Evolutionary conservation across 2,888 invertebrate genomes (phyloP), one percentile per base, ranked within the genome.

Genomic region (Metalampra italica): DNA sequence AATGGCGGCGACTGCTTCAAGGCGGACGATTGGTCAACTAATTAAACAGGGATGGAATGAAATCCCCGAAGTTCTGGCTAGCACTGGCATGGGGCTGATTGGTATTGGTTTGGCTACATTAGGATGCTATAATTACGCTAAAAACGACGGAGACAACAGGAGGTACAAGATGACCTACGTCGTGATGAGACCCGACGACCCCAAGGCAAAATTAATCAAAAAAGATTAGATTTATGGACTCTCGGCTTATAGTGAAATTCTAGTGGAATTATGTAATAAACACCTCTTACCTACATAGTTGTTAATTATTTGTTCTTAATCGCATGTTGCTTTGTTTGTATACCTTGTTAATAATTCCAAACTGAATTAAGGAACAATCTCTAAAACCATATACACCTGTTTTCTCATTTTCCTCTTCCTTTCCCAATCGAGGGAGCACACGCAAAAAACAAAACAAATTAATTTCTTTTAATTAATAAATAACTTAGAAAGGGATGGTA

Each of bases 31-130:
- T 8, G 74, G 79, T 7, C 88, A 89, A 54, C 59, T 89, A 29
- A 47, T 87, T 1, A 71, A 75, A 55, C 88, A 88, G 49, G 88
- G 85, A 42, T 89, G 94, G 93, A 81, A 91, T 66, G 94, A 94
- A 81, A 92, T 94, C 52, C 95, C 95, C 3, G 95, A 94, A 77
- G 79, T 95, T 43, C 75, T 95, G 39, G 93, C 90, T 29, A 87
- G 92, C 22, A 78, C 91, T 2, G 90, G 90, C 11, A 57, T 93
- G 56, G 94, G 89, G 0, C 0, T 93, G 0, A 65, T 90, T 36
- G 94, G 94, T 29, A 44, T 92, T 3, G 91, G 75, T 7, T 57
- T 93, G 52, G 88, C 86, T 13, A 66, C 69, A 14, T 43, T 82
- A 36, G 92, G 91, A 1, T 57, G 90, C 43, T 74, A 77, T 51